Evolutionary conservation across 2,797 vertebrate genomes (phyloP).

Genomic region (Lagodon rhomboides): DNA sequence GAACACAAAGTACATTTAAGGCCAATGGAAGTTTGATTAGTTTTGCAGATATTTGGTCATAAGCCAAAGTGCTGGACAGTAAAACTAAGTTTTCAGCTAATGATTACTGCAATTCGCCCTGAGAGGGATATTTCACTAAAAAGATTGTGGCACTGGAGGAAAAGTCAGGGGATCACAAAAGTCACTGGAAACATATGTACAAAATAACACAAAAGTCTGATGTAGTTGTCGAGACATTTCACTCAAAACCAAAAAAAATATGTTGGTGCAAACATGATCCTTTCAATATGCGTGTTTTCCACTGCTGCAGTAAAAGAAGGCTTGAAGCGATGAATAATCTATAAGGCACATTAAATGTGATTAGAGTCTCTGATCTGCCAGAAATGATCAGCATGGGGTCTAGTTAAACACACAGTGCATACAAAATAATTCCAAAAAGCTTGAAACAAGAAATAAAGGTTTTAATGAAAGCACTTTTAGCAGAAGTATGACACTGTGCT

Average conservation of each 20-base stretch:
- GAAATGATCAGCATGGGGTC: neutral
- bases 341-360: neutral
- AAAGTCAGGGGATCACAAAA: neutral
- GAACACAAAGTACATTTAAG: neutral
- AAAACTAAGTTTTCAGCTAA: too few species aligned
- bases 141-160: neutral
- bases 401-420: neutral
- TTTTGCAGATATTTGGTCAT: neutral
- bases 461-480: neutral
- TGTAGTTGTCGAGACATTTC: neutral
- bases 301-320: neutral
- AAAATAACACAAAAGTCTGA: neutral
- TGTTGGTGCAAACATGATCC: neutral
- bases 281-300: neutral
- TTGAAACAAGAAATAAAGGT: neutral
- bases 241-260: neutral
- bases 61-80: too few species aligned
- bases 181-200: neutral
- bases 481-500: neutral
- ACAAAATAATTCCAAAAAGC: neutral
- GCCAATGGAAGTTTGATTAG: neutral
- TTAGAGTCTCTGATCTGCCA: constrained; percentile 2
- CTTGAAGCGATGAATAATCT: neutral
- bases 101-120: too few species aligned
- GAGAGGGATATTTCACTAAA: neutral